Evolutionary conservation across 2,888 invertebrate genomes (phyloP).

Genomic region (Calameuta pallipes): DNA sequence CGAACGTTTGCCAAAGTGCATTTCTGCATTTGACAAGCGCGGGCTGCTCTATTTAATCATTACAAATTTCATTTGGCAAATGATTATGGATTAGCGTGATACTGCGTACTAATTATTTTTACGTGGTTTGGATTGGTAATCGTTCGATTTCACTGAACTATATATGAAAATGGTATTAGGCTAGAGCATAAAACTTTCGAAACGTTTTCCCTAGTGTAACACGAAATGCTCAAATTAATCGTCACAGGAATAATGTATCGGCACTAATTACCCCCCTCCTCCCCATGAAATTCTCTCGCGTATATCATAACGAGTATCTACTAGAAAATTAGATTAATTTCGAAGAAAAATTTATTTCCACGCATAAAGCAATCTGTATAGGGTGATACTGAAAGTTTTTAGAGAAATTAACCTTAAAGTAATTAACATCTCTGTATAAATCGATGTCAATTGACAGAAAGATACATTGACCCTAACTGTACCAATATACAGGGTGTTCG

Average conservation of each 20-base stretch:
- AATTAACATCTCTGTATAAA: neutral
- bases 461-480: neutral
- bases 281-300: too few relatives aligned
- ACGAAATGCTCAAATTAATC: neutral
- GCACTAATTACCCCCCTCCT: neutral
- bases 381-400: neutral
- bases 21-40: neutral
- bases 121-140: neutral
- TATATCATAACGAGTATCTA: too few relatives aligned
- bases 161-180: neutral
- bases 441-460: neutral
- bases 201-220: neutral
- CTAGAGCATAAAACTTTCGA: neutral
- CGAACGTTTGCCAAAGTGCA: neutral
- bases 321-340: too few relatives aligned
- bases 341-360: neutral
- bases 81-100: neutral
- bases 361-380: too few relatives aligned
- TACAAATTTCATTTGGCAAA: neutral
- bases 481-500: too few relatives aligned
- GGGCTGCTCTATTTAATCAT: neutral
- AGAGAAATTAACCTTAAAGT: neutral
- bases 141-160: neutral
- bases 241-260: neutral
- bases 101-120: neutral